Percentiles rank a stretch among this genome's conserved stretches.
phyloP scores from a whole-genome alignment of 2,888 invertebrate genomes.

The Chouioia cunea region DNA sequence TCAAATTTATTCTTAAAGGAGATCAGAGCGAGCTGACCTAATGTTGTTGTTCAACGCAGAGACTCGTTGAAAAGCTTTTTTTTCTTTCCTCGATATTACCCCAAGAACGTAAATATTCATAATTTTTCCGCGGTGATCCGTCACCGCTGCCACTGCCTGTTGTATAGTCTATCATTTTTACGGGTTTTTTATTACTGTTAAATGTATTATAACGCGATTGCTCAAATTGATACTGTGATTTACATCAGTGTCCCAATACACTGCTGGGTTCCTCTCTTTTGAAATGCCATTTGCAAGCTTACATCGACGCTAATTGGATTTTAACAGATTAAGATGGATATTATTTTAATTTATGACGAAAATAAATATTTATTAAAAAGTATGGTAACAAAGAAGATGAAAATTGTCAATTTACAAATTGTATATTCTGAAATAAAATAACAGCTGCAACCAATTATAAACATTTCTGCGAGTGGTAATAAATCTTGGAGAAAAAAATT shows the following conservation, averaged over 20 bases:
- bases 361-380: too few relatives aligned
- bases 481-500: not conserved
- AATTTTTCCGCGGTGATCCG: slow-evolving; percentile 3
- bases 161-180: slow-evolving; percentile 9
- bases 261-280: too few relatives aligned
- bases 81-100: not conserved
- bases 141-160: not conserved
- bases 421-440: too few relatives aligned
- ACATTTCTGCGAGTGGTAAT: not conserved
- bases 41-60: slow-evolving; percentile 5
- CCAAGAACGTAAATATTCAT: slow-evolving; percentile 19
- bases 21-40: slow-evolving; percentile 18
- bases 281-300: too few relatives aligned
- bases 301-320: too few relatives aligned
- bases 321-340: too few relatives aligned
- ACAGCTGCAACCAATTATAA: too few relatives aligned
- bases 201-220: slow-evolving; percentile 17
- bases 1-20: not conserved
- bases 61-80: slow-evolving; percentile 11
- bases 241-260: not conserved
- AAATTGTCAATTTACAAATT: too few relatives aligned
- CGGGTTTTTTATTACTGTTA: slow-evolving; percentile 16
- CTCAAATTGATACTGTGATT: slow-evolving; percentile 18
- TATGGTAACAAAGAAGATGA: too few relatives aligned
- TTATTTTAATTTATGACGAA: too few relatives aligned